Base-by-base conservation (phyloP, 1,140 invertebrate genomes). In the Neelides sp. region DNA sequence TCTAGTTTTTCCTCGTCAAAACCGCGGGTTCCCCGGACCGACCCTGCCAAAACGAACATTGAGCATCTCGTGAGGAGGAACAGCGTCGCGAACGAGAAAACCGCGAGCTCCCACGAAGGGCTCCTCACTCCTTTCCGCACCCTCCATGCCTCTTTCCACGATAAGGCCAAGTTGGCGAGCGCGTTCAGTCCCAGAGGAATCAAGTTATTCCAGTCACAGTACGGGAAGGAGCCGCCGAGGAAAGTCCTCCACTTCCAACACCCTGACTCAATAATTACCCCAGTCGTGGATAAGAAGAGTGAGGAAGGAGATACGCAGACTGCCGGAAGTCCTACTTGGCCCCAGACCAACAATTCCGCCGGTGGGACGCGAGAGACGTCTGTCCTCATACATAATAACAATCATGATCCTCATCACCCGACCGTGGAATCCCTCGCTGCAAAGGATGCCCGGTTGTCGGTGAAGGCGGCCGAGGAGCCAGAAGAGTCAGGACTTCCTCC, bases 1-100 rank as follows among this genome's bases (percentile, higher is more conserved):
- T 48, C 55, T 23, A 57, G 55, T 51, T 57, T 57, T 27, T 57
- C 55, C n/a, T n/a, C n/a, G n/a, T n/a, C n/a, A n/a, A n/a, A n/a
- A n/a, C n/a, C n/a, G n/a, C n/a, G n/a, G n/a, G n/a, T n/a, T n/a
- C 43, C 50, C 22, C 32, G 26, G 23, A 46, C 35, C 54, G 55
- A 57, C 40, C 55, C 55, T 13, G 48, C 52, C n/a, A 57, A 54
- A 42, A 57, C 55, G 12, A 57, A 57, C 51, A 57, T 57, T 23
- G 55, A 57, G 15, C 55, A 57, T 41, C 48, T 57, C 15, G 55
- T 57, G 8, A 53, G 54, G 8, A 53, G 54, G 17, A 30, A 54
- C 30, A 51, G 48, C 35, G 40, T 13, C 7, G 5, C 12, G 42
- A 34, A 4, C 22, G 28, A 43, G 15, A 19, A 36, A 34, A 19